These are phyloP conservation scores for Grus americana DNA, from an alignment of 2,113 vertebrate species.

Conservation along the genomic window DNA sequence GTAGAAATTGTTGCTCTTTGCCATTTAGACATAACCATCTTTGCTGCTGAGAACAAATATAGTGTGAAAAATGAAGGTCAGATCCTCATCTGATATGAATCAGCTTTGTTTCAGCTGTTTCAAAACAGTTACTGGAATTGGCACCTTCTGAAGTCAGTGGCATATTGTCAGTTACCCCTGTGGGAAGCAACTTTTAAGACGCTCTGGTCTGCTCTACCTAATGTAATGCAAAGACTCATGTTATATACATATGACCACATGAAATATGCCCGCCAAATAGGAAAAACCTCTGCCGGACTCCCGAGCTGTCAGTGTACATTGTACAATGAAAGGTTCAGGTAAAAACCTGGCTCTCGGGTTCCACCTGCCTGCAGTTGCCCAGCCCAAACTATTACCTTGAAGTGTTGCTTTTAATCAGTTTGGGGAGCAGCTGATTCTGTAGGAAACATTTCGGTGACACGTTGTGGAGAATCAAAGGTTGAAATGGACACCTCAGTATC, in stretches of 20 bases:
- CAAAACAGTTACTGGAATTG: neutral
- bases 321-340: neutral
- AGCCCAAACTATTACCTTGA: neutral
- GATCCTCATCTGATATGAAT: neutral
- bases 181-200: neutral
- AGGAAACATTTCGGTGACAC: neutral
- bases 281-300: neutral
- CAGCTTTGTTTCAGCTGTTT: neutral
- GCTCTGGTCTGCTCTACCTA: neutral
- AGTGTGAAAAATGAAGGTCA: neutral
- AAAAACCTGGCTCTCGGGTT: conserved; percentile 10
- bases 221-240: neutral
- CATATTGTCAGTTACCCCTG: neutral
- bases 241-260: neutral
- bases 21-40: neutral
- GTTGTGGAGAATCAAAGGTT: neutral
- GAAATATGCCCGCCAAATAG: neutral
- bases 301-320: neutral
- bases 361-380: neutral
- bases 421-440: neutral
- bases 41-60: neutral
- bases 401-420: neutral
- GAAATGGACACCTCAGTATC: neutral
- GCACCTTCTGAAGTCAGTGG: neutral
- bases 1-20: neutral